These are phyloP conservation scores for Liasis olivaceus DNA, from an alignment of 2,797 vertebrate species.

Conservation along the genomic window DNA sequence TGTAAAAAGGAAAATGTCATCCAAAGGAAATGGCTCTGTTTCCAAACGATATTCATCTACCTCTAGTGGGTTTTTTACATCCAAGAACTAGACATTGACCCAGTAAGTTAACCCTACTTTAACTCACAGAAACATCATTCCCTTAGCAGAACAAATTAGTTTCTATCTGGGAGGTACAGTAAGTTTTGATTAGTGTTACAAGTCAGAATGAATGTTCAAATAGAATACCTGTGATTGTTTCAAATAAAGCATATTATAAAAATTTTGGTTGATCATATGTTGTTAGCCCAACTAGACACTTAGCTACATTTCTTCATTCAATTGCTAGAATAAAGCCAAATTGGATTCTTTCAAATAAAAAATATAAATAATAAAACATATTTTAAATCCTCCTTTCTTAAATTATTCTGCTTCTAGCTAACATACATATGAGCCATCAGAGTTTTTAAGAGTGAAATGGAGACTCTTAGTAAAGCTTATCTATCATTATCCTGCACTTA, in stretches of 20 bases:
- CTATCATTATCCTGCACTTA: not conserved
- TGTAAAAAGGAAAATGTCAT: not conserved
- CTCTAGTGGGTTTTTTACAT: not conserved
- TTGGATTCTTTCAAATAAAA: not conserved
- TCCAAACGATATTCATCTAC: not conserved
- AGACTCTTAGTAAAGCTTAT: not conserved
- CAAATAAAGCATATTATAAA: not conserved
- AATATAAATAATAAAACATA: not conserved
- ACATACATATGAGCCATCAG: not conserved
- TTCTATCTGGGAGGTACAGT: not conserved
- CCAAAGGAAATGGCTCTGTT: not conserved
- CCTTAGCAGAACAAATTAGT: not conserved
- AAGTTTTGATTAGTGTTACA: not conserved
- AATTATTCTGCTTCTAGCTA: not conserved
- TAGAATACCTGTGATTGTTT: not conserved
- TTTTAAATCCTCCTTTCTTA: not conserved
- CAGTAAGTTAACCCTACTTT: not conserved
- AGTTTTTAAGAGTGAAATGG: not conserved
- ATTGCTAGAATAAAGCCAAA: not conserved
- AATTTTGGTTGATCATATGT: not conserved
- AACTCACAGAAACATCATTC: not conserved
- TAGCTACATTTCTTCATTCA: not conserved
- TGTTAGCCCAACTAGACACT: not conserved
- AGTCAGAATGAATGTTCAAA: not conserved
- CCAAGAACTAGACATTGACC: too few species aligned